Evolutionary conservation across 2,113 vertebrate species (phyloP).

Genomic region (Pluvianellus socialis): DNA sequence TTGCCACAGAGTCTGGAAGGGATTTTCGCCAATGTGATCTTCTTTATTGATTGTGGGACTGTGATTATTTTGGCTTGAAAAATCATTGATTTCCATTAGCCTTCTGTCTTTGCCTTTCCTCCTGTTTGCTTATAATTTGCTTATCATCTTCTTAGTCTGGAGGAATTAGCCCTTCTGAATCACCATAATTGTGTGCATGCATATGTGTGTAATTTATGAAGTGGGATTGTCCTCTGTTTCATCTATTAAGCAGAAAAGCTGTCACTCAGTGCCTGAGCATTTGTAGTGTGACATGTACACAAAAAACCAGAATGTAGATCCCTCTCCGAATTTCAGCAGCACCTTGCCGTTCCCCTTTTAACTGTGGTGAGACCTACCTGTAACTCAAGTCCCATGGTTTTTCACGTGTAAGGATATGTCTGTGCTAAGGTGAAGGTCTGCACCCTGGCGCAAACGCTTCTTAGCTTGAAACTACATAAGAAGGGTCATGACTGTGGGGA

Average conservation of each 20-base stretch:
- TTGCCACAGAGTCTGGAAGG: neutral
- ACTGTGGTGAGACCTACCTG: neutral
- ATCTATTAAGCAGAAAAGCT: neutral
- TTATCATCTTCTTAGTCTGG: neutral
- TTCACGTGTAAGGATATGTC: neutral
- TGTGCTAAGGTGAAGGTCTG: neutral
- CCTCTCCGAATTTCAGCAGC: neutral
- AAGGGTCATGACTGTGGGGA: neutral
- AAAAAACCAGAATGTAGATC: neutral
- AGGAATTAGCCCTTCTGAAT: neutral
- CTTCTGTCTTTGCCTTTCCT: slow-evolving; percentile 23
- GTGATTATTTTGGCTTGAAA: slow-evolving; percentile 14
- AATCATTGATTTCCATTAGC: slow-evolving; percentile 6
- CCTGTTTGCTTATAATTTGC: neutral
- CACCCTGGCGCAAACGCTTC: neutral
- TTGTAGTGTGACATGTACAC: neutral
- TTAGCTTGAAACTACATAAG: neutral
- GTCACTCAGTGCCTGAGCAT: neutral
- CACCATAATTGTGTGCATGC: neutral
- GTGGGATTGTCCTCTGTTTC: neutral
- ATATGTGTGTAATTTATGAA: neutral
- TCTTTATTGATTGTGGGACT: neutral
- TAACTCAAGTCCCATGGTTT: neutral
- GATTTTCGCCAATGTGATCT: slow-evolving; percentile 19
- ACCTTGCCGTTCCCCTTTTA: neutral